These are phyloP conservation scores for Helicolenus hilgendorfi DNA, from an alignment of 2,797 vertebrate genomes.

Conservation along the genomic window DNA sequence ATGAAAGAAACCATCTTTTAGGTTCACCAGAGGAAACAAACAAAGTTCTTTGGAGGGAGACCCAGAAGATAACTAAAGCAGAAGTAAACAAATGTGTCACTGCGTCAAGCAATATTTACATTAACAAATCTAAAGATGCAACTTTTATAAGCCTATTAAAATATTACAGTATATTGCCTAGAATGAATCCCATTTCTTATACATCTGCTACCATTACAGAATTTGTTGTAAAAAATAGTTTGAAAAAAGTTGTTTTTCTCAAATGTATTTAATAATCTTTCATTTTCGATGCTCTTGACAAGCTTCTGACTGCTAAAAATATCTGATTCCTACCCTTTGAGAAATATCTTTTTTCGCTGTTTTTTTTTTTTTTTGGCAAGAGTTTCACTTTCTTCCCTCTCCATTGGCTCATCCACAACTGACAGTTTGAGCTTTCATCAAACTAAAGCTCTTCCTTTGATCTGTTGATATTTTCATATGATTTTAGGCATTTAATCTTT, in stretches of 20 bases:
- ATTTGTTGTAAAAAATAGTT: background rate
- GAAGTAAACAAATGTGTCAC: slow-evolving; percentile 11
- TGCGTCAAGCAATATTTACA: background rate
- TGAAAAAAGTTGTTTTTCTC: background rate
- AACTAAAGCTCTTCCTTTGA: slow-evolving; percentile 74
- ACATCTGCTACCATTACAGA: background rate
- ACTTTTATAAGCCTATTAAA: background rate
- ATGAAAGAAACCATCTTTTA: slow-evolving; percentile 48
- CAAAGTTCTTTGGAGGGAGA: slow-evolving; percentile 11
- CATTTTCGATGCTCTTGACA: slow-evolving; percentile 22
- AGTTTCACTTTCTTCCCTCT: slow-evolving; percentile 78
- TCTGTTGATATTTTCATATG: slow-evolving; percentile 78
- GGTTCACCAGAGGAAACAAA: slow-evolving; percentile 40
- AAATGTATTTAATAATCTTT: slow-evolving; percentile 1
- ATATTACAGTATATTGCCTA: background rate
- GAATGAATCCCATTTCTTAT: background rate
- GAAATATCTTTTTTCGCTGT: slow-evolving; percentile 44
- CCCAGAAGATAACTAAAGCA: slow-evolving; percentile 1
- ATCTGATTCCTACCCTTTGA: slow-evolving; percentile 46
- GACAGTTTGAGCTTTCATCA: slow-evolving; percentile 78
- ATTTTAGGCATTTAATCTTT: slow-evolving; percentile 79
- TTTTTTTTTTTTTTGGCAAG: slow-evolving; percentile 51
- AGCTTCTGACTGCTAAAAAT: slow-evolving; percentile 41
- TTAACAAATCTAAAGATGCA: background rate
- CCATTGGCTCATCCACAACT: slow-evolving; percentile 81